Conservation (phyloP, 2,113 vertebrate species). For the Corydoras sp. region DNA sequence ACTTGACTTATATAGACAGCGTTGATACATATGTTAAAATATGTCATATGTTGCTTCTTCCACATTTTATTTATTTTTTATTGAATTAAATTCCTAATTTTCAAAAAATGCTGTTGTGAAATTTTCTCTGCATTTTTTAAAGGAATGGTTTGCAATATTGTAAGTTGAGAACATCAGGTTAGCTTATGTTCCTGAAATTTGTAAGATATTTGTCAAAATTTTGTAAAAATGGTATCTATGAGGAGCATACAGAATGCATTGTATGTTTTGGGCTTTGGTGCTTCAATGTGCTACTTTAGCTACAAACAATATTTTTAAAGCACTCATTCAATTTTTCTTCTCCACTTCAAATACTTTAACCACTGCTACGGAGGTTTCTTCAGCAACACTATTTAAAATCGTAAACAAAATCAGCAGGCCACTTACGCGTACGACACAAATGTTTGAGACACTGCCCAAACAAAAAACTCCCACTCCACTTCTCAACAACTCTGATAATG, state of each 20-base stretch:
- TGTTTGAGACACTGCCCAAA: constrained; percentile 25
- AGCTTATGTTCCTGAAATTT: too few species aligned
- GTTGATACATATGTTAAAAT: too few species aligned
- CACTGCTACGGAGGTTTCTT: constrained; percentile 25
- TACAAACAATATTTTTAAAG: constrained; percentile 1
- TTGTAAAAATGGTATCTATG: background rate
- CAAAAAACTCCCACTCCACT: constrained; percentile 39
- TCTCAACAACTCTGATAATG: constrained; percentile 33
- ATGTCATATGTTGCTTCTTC: too few species aligned
- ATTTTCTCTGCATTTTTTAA: background rate
- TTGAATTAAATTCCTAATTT: too few species aligned
- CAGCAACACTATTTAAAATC: constrained; percentile 18
- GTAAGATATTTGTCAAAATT: too few species aligned
- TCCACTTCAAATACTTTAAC: constrained; percentile 17
- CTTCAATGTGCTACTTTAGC: background rate
- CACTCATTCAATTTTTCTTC: constrained; percentile 5
- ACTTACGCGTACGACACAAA: constrained; percentile 11
- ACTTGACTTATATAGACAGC: too few species aligned
- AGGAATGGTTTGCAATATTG: background rate
- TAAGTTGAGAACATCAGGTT: background rate
- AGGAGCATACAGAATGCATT: background rate
- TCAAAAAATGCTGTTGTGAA: too few species aligned
- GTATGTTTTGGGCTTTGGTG: background rate
- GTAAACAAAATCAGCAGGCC: constrained; percentile 34
- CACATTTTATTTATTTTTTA: too few species aligned